Evolutionary conservation across 64 coral and sea anemone species (phyloP).

Genomic region (Anthopleura sola): DNA sequence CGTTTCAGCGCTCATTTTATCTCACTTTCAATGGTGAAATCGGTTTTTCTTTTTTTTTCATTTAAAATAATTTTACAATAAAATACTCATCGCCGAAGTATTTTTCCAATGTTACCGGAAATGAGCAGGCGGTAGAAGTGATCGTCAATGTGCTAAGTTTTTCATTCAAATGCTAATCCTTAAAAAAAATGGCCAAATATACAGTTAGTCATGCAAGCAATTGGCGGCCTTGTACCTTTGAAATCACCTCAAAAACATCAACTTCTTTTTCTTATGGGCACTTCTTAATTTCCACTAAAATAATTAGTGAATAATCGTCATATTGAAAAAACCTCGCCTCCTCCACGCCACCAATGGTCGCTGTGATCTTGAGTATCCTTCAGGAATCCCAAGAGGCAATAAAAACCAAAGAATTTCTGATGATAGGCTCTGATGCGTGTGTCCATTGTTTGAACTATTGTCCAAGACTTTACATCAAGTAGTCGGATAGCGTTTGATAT

Average conservation of each 20-base stretch:
- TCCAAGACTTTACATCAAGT: conserved; percentile 17
- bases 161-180: conserved; percentile 16
- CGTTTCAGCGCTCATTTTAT: neutral
- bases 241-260: conserved; percentile 19
- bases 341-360: neutral
- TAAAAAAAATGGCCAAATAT: neutral
- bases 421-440: conserved; percentile 17
- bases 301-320: conserved; percentile 18
- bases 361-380: conserved; percentile 8
- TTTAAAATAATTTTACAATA: neutral
- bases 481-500: conserved; percentile 6
- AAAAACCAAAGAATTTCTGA: conserved; percentile 15
- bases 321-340: neutral
- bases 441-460: conserved; percentile 18
- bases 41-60: conserved; percentile 17
- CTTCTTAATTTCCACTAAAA: conserved; percentile 14
- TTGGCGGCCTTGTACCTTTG: neutral
- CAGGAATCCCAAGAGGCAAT: conserved; percentile 22
- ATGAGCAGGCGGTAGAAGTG: conserved; percentile 10
- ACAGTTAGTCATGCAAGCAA: conserved; percentile 10
- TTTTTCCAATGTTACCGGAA: conserved; percentile 19
- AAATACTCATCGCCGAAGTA: neutral
- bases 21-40: neutral
- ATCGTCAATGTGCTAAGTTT: conserved; percentile 3
- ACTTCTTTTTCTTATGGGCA: conserved; percentile 15